These are phyloP conservation scores for Syngnathus scovelli DNA, from an alignment of 2,113 vertebrate genomes.

Conservation along the genomic window DNA sequence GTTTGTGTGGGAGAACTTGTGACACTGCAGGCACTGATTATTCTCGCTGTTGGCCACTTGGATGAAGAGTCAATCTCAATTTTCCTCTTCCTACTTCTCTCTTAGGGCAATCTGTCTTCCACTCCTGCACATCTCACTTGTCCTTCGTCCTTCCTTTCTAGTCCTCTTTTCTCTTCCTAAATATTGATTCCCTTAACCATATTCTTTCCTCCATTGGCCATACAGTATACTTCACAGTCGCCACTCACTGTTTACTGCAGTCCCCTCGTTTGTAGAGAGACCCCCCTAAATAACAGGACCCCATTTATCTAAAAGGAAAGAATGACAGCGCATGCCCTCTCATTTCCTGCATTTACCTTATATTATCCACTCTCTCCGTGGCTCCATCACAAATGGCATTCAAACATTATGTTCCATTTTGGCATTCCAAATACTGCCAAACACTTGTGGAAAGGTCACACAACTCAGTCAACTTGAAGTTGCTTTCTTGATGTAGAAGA, in stretches of 20 bases:
- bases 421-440: constrained; percentile 17
- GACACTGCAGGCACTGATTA: constrained; percentile 50
- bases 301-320: constrained; percentile 13
- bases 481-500: constrained; percentile 9
- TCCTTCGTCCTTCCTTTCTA: constrained; percentile 16
- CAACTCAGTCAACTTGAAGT: background rate
- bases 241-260: constrained; percentile 26
- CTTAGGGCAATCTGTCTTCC: background rate
- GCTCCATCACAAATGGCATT: constrained; percentile 23
- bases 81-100: constrained; percentile 28
- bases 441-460: constrained; percentile 33
- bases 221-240: constrained; percentile 8
- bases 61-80: constrained; percentile 40
- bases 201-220: constrained; percentile 16
- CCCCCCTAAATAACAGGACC: constrained; percentile 2
- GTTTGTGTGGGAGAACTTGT: constrained; percentile 17
- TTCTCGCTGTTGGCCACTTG: constrained; percentile 26
- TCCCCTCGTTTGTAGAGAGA: constrained; percentile 25
- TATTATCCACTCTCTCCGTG: background rate
- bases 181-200: constrained; percentile 32
- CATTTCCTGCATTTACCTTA: constrained; percentile 18
- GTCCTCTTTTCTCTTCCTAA: constrained; percentile 10
- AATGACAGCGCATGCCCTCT: constrained; percentile 30
- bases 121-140: constrained; percentile 3
- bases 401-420: constrained; percentile 12